Evolutionary conservation across 2,888 invertebrate species (phyloP).

Genomic region (Cephalotes varians): DNA sequence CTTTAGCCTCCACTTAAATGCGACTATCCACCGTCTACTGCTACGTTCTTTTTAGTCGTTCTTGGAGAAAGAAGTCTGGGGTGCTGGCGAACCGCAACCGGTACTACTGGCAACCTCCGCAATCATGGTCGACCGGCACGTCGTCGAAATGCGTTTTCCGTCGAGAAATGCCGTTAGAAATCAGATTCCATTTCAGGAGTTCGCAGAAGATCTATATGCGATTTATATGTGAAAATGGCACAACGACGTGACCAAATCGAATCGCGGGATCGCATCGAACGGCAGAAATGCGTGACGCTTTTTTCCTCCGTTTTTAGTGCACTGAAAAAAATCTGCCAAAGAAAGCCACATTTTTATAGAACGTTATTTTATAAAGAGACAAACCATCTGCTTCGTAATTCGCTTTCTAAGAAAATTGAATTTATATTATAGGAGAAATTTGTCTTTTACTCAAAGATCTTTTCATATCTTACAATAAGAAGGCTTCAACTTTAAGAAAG

Average conservation of each 20-base stretch:
- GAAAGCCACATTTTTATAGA: slow-evolving; percentile 1
- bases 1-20: slow-evolving; percentile 54
- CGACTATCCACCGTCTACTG: slow-evolving; percentile 26
- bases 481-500: neutral
- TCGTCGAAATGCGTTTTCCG: slow-evolving; percentile 64
- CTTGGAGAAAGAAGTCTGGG: slow-evolving; percentile 55
- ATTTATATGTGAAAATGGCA: slow-evolving; percentile 12
- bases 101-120: slow-evolving; percentile 47
- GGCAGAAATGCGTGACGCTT: slow-evolving; percentile 2
- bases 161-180: slow-evolving; percentile 81
- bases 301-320: neutral
- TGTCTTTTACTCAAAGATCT: neutral
- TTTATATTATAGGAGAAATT: neutral
- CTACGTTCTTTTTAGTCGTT: slow-evolving; percentile 57
- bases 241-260: slow-evolving; percentile 30
- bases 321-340: slow-evolving; percentile 6
- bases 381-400: neutral
- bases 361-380: neutral
- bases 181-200: slow-evolving; percentile 77
- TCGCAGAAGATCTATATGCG: slow-evolving; percentile 61
- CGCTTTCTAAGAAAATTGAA: slow-evolving; percentile 23
- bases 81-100: slow-evolving; percentile 58
- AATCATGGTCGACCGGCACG: slow-evolving; percentile 43
- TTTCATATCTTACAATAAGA: neutral
- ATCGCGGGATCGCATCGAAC: neutral